These are phyloP conservation scores for Caenorhabditis imperialis DNA, from an alignment of 2,888 invertebrate genomes.

Conservation along the genomic window DNA sequence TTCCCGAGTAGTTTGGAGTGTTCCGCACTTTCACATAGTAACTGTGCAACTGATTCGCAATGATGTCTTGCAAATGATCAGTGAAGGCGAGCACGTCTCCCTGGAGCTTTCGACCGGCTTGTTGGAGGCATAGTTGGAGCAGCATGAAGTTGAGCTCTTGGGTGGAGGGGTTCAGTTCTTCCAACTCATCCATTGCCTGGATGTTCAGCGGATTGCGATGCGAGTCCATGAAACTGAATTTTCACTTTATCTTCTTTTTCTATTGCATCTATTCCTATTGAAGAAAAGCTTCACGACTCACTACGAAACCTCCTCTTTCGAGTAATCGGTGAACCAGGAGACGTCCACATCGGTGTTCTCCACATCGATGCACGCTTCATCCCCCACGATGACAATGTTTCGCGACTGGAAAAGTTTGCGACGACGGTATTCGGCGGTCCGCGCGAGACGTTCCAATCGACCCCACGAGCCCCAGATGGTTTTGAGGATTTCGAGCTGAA, in stretches of 20 bases:
- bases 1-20: conserved; percentile 14
- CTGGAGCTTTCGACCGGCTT: conserved; percentile 28
- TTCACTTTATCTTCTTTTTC: neutral
- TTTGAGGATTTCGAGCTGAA: conserved; percentile 39
- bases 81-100: conserved; percentile 24
- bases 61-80: conserved; percentile 15
- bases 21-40: conserved; percentile 11
- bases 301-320: conserved; percentile 25
- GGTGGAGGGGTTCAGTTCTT: conserved; percentile 19
- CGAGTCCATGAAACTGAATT: conserved; percentile 31
- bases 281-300: conserved; percentile 7
- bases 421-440: conserved; percentile 22
- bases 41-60: conserved; percentile 19
- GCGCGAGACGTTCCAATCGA: conserved; percentile 28
- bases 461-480: conserved; percentile 32
- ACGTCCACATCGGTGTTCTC: conserved; percentile 23
- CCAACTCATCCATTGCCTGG: conserved; percentile 12
- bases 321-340: conserved; percentile 37
- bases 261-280: too few species aligned
- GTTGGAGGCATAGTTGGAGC: conserved; percentile 26
- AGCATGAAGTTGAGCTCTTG: conserved; percentile 40
- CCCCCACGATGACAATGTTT: conserved; percentile 25
- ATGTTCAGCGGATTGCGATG: conserved; percentile 30
- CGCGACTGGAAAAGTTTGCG: neutral
- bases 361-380: conserved; percentile 28